Base-by-base conservation (phyloP, 2,888 invertebrate species). In the Drosophila sordidapex region DNA sequence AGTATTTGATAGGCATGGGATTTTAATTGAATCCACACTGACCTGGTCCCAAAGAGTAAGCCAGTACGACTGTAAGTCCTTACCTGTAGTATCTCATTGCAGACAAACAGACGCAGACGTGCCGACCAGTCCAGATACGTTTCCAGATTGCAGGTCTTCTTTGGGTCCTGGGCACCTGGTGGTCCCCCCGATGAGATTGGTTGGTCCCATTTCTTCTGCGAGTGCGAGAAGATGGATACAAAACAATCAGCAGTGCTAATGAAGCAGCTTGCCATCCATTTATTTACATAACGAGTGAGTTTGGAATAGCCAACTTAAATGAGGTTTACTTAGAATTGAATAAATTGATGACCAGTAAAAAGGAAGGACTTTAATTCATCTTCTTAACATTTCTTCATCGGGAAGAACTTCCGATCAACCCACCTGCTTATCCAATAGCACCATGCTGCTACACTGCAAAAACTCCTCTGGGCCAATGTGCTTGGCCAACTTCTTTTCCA, bases 91-190 rank as follows among this genome's bases (percentile, higher is more conserved):
- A 93, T 93, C 90, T 93, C 92, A 79, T 93, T 93, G 85, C 92
- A 92, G 74, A 93, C 93, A 86, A 93, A 92, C 76, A 92, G 83
- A 70, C 93, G 92, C 69, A 93, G 82, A 85, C 92, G 92, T 86
- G 92, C 91, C 80, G 93, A 93, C 93, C 93, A 93, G 77, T 93
- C 93, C 71, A 93, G 89, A 85, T 93, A 93, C 73, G 92, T 93
- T 91, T 93, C 93, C 89, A 93, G 89, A 87, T 93, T 93, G 79
- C 93, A 93, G 48, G 93, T 93, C 85, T 93, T 93, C 79, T 93
- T 93, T 59, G 93, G 91, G 89, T 93, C 92, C 81, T 93, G 93
- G 25, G 52, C 79, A 6, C 77, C 77, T 8, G 70, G 66, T 1
- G 70, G 63, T 52, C 70, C 77, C 0, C 46, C 56, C 65, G 92